Percentiles rank a stretch among this genome's conserved stretches.
Conservation (phyloP, 2,113 vertebrate genomes). For the Morphnarchus princeps region DNA sequence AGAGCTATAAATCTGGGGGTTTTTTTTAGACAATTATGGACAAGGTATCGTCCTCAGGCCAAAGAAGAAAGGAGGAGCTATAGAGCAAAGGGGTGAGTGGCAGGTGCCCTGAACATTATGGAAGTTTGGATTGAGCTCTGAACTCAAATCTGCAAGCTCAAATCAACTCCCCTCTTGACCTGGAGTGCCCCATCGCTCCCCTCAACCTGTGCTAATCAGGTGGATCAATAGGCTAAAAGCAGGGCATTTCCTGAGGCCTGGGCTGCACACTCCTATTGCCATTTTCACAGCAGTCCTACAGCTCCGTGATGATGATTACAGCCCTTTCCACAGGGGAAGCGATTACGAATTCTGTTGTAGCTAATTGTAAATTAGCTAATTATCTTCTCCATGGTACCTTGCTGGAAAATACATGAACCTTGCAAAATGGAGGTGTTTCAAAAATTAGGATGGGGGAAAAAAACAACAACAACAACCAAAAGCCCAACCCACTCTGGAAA, state of each 20-base stretch:
- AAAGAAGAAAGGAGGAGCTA: background rate
- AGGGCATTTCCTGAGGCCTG: constrained; percentile 26
- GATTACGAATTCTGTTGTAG: constrained; percentile 58
- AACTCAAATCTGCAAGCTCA: background rate
- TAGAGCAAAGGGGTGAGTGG: background rate
- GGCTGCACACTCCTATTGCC: background rate
- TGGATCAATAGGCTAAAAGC: constrained; percentile 26
- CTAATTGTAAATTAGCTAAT: constrained; percentile 67
- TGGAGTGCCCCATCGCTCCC: background rate
- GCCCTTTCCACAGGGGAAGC: constrained; percentile 51
- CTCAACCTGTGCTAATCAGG: background rate
- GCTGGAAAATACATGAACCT: constrained; percentile 53
- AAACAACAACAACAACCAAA: background rate
- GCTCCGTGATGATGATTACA: constrained; percentile 42
- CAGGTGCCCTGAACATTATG: fast-evolving
- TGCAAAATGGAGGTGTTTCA: constrained; percentile 32
- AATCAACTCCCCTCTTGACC: fast-evolving
- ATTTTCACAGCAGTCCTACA: constrained; percentile 56
- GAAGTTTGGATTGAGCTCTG: background rate
- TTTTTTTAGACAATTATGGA: background rate
- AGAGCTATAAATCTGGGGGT: background rate
- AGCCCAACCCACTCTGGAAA: background rate
- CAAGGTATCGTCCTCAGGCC: background rate
- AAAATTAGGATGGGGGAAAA: background rate
- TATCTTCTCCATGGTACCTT: constrained; percentile 44